Conservation (phyloP, 2,888 invertebrate genomes). For the Drosophila infuscata region DNA sequence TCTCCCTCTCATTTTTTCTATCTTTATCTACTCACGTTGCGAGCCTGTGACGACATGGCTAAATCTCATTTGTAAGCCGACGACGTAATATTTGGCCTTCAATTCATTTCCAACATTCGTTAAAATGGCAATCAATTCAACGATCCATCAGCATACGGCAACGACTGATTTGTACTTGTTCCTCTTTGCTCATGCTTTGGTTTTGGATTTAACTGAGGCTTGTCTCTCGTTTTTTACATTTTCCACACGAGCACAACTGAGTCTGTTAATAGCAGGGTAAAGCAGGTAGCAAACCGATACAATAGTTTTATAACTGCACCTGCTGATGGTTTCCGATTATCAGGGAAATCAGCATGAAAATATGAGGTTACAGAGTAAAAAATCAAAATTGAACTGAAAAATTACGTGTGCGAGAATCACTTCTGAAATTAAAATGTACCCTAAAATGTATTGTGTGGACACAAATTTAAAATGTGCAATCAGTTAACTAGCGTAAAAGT, state of each 20-base stretch:
- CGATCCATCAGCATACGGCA: constrained; percentile 16
- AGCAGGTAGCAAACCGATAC: constrained; percentile 37
- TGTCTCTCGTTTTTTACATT: constrained; percentile 10
- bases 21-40: constrained; percentile 22
- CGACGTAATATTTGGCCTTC: constrained; percentile 62
- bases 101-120: constrained; percentile 38
- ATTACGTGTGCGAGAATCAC: background rate
- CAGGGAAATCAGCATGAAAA: background rate
- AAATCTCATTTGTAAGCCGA: constrained; percentile 48
- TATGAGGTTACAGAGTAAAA: background rate
- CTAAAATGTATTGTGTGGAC: background rate
- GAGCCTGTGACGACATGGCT: constrained; percentile 40
- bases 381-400: background rate
- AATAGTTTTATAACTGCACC: constrained; percentile 27
- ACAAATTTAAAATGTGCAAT: too few relatives aligned
- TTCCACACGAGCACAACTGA: background rate
- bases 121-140: constrained; percentile 52
- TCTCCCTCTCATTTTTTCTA: constrained; percentile 3
- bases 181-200: constrained; percentile 15
- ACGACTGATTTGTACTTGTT: constrained; percentile 28
- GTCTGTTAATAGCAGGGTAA: constrained; percentile 12
- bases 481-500: background rate
- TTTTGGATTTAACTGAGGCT: constrained; percentile 3
- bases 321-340: constrained; percentile 5
- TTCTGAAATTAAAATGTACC: background rate